Evolutionary conservation across 2,113 vertebrate genomes (phyloP), one percentile per base, ranked within the genome.

Genomic region (Psittacula cyanocephala): DNA sequence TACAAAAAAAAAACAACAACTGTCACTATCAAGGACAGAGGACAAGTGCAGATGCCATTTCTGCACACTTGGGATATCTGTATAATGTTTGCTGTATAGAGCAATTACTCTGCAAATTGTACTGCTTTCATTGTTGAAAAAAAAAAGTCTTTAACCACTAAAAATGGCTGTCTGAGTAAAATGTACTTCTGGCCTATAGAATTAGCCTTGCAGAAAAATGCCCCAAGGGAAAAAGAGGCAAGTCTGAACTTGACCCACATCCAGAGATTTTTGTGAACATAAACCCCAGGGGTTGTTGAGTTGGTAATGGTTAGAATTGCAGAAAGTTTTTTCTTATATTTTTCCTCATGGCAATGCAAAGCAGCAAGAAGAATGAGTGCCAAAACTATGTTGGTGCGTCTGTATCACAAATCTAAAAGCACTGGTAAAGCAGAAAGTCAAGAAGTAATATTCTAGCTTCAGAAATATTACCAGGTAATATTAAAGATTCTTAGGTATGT

Each of bases 181-280:
- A 55, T 28, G 16, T 2, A 1, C 14, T 89, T 59, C 46, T 95
- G 60, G 55, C 85, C 95, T 75, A 31, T 75, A 86, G 93, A 83
- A 67, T 74, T 91, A 78, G 33, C 85, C 79, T 88, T 75, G 41
- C 46, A 86, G 91, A 70, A 93, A 95, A 86, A 55, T 39, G 53
- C 80, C 90, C 93, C 10, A 35, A 75, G 88, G 85, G 78, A 94
- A 82, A 93, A 92, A 83, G n/a, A 91, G 31, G 11, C 60, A 72
- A 76, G 29, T 24, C 46, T 91, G 57, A 87, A 84, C 52, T 49
- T 93, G 75, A 96, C 88, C 79, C 85, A 77, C 43, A 88, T 96
- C 68, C 64, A 75, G 71, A 88, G 8, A 6, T 60, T 92, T 93
- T 67, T 86, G 59, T 80, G 79, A 91, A 63, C 37, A 31, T 0